Base-by-base conservation (phyloP, 1,140 invertebrate species). In the Ridgeia piscesae region DNA sequence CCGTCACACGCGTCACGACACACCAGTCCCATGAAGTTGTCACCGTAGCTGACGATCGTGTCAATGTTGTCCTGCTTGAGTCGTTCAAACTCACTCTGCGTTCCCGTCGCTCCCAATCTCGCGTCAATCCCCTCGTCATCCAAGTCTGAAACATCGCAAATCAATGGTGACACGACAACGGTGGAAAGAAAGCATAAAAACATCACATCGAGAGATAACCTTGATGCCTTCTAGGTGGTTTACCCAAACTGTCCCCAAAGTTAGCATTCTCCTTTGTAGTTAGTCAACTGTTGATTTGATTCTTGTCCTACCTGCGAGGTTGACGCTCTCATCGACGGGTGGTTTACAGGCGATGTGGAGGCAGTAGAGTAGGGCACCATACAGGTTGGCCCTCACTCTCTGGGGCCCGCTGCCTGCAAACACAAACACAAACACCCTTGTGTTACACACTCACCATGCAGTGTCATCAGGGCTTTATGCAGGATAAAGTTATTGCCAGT, bases 1-100 rank as follows among this genome's bases (percentile, higher is more conserved):
- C 98, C 98, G 27, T 97, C 97, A 14, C 98, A 98, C 92, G 97
- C 98, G 96, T 99, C 98, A 92, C 97, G 97, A 94, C 98, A 98
- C 35, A 99, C 96, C 42, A 98, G 97, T 93, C 98, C 97, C 95
- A 98, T 97, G 31, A 99, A 96, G 94, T 97, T 97, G 92, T 98
- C 97, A 0, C 98, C 98, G 94, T 98, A 98, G 6, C 96, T 96
- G 1, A 97, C 96, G 88, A 98, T 97, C 0, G 97, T 97, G 93
- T 97, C 96, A 42, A 97, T 94, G 94, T 96, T 96, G 91, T 96
- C 96, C 34, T 94, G 94, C 0, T 94, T 94, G 42, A 96, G 94
- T 91, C 96, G 95, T 42, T 96, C 96, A 94, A 95, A 95, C 93
- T 96, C 96, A 33, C 94, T 95, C 93, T 96, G 95, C 58, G 94